Percentiles rank a stretch among this genome's conserved stretches.
phyloP scores from a whole-genome alignment of 2,888 invertebrate genomes.

The Orthonevra nobilis region DNA sequence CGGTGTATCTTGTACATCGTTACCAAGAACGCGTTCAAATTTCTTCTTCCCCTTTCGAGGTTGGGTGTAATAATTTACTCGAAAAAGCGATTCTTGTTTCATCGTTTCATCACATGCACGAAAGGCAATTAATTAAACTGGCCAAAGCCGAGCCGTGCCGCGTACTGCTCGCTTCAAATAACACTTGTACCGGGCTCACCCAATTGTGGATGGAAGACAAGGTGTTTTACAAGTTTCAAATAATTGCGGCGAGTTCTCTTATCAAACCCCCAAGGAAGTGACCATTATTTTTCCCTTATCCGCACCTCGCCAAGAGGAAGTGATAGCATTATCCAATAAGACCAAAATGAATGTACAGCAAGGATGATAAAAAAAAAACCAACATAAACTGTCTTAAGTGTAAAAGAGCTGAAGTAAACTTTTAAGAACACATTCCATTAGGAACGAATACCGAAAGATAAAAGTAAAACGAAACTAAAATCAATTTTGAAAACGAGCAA shows the following conservation, averaged over 20 bases:
- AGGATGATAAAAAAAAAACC: constrained; percentile 43
- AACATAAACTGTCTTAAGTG: constrained; percentile 31
- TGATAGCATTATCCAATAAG: constrained; percentile 43
- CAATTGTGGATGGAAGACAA: constrained; percentile 43
- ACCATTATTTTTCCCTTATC: constrained; percentile 63
- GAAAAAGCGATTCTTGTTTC: constrained; percentile 51
- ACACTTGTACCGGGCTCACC: constrained; percentile 48
- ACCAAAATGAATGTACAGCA: constrained; percentile 35
- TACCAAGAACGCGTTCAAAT: not conserved
- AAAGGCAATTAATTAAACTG: constrained; percentile 59
- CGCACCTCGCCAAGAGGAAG: constrained; percentile 28
- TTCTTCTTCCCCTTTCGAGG: not conserved
- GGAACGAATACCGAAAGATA: not conserved
- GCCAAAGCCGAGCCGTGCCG: too few species aligned
- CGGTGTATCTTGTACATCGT: not conserved
- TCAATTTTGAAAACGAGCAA: constrained; percentile 55
- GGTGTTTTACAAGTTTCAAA: constrained; percentile 60
- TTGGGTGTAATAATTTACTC: constrained; percentile 43
- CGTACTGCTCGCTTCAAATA: constrained; percentile 55
- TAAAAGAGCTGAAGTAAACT: constrained; percentile 23
- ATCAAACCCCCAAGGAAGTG: constrained; percentile 43
- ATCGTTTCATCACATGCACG: constrained; percentile 68
- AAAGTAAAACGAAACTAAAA: constrained; percentile 52
- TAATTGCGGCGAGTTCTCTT: constrained; percentile 48
- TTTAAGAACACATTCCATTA: constrained; percentile 39